Evolutionary conservation across 2,797 vertebrate species (phyloP).

Genomic region (Rhodeus uyekii): DNA sequence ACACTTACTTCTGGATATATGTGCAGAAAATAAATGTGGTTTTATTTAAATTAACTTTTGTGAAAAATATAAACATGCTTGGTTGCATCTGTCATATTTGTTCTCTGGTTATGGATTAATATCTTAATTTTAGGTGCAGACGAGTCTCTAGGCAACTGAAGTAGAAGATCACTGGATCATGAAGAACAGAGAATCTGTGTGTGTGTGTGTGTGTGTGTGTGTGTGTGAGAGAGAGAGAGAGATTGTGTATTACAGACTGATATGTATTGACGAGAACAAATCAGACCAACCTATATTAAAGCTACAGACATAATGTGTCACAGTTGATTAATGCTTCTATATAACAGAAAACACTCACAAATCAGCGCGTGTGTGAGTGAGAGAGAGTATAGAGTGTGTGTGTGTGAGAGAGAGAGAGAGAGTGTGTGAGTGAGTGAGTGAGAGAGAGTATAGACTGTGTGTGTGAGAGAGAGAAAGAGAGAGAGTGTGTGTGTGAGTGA

Average conservation of each 20-base stretch:
- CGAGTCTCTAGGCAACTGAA: slow-evolving; percentile 32
- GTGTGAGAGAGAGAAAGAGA: too few relatives aligned
- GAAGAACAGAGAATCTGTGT: not conserved
- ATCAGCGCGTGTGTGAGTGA: too few relatives aligned
- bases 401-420: too few relatives aligned
- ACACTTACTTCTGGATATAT: not conserved
- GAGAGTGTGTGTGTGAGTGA: too few relatives aligned
- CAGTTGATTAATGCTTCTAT: not conserved
- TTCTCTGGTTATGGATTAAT: slow-evolving; percentile 18
- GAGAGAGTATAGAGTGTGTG: too few relatives aligned
- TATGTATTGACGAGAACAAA: not conserved
- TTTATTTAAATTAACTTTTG: not conserved
- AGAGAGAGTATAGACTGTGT: too few relatives aligned
- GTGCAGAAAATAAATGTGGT: not conserved
- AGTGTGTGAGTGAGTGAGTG: too few relatives aligned
- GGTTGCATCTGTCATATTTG: slow-evolving; percentile 19
- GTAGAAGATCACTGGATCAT: not conserved
- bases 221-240: too few relatives aligned
- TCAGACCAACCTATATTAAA: not conserved
- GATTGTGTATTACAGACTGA: not conserved
- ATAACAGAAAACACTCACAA: not conserved
- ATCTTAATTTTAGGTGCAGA: slow-evolving; percentile 2
- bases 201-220: not conserved
- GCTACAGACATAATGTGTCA: not conserved
- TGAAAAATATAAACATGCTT: slow-evolving; percentile 1